Percentiles rank a stretch among this genome's conserved stretches.
Evolutionary conservation across 2,888 invertebrate genomes (phyloP).

Genomic region (Piscicola geometra): DNA sequence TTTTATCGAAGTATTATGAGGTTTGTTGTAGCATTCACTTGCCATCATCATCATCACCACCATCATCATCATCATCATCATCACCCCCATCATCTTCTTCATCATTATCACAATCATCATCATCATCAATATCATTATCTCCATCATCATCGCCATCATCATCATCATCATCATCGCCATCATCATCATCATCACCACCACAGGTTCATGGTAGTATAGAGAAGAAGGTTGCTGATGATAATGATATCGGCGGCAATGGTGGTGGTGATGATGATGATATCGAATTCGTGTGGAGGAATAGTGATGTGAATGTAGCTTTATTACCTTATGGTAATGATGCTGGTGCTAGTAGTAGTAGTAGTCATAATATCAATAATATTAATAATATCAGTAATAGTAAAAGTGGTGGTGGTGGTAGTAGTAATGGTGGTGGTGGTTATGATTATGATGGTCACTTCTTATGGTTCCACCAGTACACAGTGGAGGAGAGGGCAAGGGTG

Average conservation of each 20-base stretch:
- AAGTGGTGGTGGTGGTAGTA: neutral
- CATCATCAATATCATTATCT: neutral
- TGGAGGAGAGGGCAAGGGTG: slow-evolving; percentile 88
- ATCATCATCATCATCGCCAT: slow-evolving; percentile 15
- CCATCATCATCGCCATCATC: slow-evolving; percentile 9
- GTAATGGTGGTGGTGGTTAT: neutral
- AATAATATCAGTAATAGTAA: slow-evolving; percentile 16
- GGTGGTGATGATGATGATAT: neutral
- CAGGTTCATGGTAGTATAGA: slow-evolving; percentile 10
- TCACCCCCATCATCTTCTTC: neutral
- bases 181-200: slow-evolving; percentile 15
- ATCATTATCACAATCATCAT: too few species aligned
- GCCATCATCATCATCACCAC: neutral
- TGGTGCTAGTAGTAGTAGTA: neutral
- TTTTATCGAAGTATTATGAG: slow-evolving; percentile 10
- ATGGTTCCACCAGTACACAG: slow-evolving; percentile 96
- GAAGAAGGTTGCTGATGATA: neutral
- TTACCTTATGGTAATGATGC: neutral
- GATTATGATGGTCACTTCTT: slow-evolving; percentile 74
- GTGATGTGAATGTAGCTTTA: neutral
- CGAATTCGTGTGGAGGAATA: neutral
- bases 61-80: neutral
- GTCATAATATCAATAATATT: neutral
- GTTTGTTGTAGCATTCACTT: neutral
- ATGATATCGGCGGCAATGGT: neutral